Base-by-base conservation (phyloP, 2,113 vertebrate species). In the Hippocampus abdominalis region DNA sequence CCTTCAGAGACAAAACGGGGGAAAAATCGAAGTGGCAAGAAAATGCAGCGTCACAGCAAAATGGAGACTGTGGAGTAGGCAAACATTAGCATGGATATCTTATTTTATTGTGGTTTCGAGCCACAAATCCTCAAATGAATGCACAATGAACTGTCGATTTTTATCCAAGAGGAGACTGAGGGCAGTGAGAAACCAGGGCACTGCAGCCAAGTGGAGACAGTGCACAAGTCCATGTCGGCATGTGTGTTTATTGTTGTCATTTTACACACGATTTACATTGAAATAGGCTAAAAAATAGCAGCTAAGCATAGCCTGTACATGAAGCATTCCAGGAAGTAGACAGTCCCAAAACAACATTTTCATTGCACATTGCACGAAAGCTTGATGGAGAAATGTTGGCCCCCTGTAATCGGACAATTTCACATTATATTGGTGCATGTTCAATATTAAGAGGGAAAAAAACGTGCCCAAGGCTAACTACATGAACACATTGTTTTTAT, bases 301-400 rank as follows among this genome's bases (percentile, higher is more conserved):
- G 15, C 57, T 18, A 32, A 32, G 5, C 5, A 1, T 36, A 60
- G 25, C 57, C 27, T 60, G 15, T 60, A 60, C 64, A 65, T 42
- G 64, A 65, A 48, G n/a, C 40, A 48, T 15, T 18, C n/a, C 40
- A 70, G 42, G 21, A 82, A 82, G 1, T 29, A 46, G 15, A 74
- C 48, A 63, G 15, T 67, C 25, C 63, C 27, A 69, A 18, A 73
- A n/a, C 18, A 49, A 49, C 51, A 59, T 72, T 66, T 69, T 85
- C 65, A 84, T 76, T 64, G 73, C 79, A 85, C 69, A 79, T 78
- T 65, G 51, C 15, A n/a, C 51, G 73, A 49, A 80, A 64, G 39
- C 72, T 87, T 86, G 80, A 85, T 87, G 77, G 78, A 85, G 69
- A 80, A 87, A 77, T 49, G 36, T 88, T 91, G 90, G 88, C 89